Evolutionary conservation across 1,140 invertebrate species (phyloP).

Genomic region (Pseudomyrmex dendroicus): DNA sequence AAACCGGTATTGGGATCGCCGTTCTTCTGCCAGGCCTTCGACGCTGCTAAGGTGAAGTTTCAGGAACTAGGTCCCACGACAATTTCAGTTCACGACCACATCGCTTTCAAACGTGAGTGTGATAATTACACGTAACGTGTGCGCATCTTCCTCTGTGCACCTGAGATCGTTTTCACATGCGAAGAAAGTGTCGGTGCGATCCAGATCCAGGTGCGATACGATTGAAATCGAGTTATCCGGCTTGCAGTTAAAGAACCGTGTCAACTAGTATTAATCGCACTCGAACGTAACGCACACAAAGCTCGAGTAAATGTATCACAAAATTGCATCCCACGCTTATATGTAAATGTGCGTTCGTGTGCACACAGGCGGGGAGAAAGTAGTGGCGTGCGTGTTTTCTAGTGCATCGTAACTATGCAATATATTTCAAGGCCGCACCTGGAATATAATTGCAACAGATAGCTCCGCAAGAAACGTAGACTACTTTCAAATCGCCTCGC

Average conservation of each 20-base stretch:
- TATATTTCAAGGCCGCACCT: conserved; percentile 75
- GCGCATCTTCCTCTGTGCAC: neutral
- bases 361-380: conserved; percentile 70
- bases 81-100: conserved; percentile 93
- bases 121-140: neutral
- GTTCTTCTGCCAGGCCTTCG: conserved; percentile 97
- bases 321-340: neutral
- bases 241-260: neutral
- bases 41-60: conserved; percentile 91
- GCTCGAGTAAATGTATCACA: neutral
- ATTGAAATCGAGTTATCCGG: conserved; percentile 29
- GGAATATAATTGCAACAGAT: conserved; percentile 76
- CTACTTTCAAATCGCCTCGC: conserved; percentile 81
- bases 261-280: neutral
- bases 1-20: conserved; percentile 97
- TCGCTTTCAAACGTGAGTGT: conserved; percentile 91
- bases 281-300: neutral
- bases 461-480: conserved; percentile 71
- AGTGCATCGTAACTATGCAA: conserved; percentile 58
- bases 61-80: conserved; percentile 91
- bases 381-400: conserved; percentile 70
- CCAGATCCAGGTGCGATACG: neutral
- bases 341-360: conserved; percentile 38
- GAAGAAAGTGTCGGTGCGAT: conserved; percentile 15
- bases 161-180: conserved; percentile 10